Conservation (phyloP, 30 jellyfish, hydroid and myxozoan genomes). For the Aurelia sp. region DNA sequence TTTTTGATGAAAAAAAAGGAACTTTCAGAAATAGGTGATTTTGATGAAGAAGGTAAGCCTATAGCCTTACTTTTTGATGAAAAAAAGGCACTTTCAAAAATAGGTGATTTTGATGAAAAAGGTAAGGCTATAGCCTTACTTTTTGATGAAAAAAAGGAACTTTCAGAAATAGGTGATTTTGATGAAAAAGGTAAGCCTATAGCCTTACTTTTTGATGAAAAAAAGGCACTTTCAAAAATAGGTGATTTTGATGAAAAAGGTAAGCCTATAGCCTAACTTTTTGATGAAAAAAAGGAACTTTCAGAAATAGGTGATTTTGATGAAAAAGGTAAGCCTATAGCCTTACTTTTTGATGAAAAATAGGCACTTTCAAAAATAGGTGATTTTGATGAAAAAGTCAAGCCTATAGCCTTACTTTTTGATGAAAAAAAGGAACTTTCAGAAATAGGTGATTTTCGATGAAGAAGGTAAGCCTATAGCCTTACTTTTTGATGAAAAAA, state of each 20-base stretch:
- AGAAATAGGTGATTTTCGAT: neutral
- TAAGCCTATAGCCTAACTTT: neutral
- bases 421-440: neutral
- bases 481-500: neutral
- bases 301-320: neutral
- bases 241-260: neutral
- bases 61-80: too few species aligned
- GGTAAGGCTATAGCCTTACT: too few species aligned
- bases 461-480: neutral
- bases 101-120: too few species aligned
- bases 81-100: too few species aligned
- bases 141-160: neutral
- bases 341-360: neutral
- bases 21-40: too few species aligned
- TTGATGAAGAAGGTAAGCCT: too few species aligned
- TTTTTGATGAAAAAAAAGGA: too few species aligned
- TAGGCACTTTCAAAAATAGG: neutral
- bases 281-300: neutral
- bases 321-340: neutral
- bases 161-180: neutral
- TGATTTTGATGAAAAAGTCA: neutral
- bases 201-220: neutral
- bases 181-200: neutral
- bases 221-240: neutral
- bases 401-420: slow-evolving; percentile 1